Base-by-base conservation (phyloP, 1,140 invertebrate species). In the Thaumetopoea pityocampa region DNA sequence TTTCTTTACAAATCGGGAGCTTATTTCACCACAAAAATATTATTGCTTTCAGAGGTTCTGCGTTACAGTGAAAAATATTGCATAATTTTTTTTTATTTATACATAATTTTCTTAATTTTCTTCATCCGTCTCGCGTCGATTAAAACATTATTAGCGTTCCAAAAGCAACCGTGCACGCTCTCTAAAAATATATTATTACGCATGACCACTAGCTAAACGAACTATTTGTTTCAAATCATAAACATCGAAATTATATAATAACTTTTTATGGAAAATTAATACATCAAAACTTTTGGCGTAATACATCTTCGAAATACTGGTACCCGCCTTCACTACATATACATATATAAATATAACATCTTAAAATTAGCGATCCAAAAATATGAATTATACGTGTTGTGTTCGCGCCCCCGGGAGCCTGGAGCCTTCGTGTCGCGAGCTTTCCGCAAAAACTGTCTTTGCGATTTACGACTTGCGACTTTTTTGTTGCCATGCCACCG, bases 321-420 rank as follows among this genome's bases (percentile, higher is more conserved):
- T 74, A 80, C 60, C 53, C 80, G 77, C 76, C 80, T 66, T 64
- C 56, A 76, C 77, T 80, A 84, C 73, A 77, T 83, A 81, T 79
- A 83, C 66, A 82, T 80, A 81, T 83, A 84, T 81, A 84, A 84
- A 84, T 84, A 84, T 81, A 84, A 79, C 73, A 78, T 84, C 80
- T 84, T 84, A 84, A 84, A 84, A 80, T 80, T 84, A 84, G 80
- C 80, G 68, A 79, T 84, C 80, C 80, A 84, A 84, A 84, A 84
- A 84, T 83, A 83, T 78, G 72, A 84, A 80, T 80, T 84, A 76
- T 81, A 81, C 74, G 73, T 69, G 69, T 77, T 82, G 68, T 76
- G 69, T 76, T 68, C 67, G 74, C 77, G 72, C 74, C 77, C 72
- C 69, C 70, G 55, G 77, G 67, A 72, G 67, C 53, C 62, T 55